Conservation (phyloP, 2,888 invertebrate genomes). For the Cephus pygmeus region DNA sequence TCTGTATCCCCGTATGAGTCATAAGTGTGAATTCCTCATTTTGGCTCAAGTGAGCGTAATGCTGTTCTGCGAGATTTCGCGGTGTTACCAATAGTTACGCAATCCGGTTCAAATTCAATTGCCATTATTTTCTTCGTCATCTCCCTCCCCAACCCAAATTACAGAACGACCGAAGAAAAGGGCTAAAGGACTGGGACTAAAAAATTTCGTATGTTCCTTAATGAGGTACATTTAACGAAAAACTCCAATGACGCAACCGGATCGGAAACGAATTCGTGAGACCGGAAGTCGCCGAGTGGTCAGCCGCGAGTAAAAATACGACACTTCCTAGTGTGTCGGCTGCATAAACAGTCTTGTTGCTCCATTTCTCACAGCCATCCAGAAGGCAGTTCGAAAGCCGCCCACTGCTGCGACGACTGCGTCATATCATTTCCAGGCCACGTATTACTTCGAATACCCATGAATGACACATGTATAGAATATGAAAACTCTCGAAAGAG, state of each 20-base stretch:
- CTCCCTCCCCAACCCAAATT: neutral
- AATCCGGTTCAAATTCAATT: neutral
- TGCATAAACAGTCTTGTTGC: neutral
- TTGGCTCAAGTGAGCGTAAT: neutral
- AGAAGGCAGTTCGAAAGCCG: neutral
- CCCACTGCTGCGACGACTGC: neutral
- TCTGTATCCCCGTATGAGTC: conserved; percentile 35
- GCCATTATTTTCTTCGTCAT: neutral
- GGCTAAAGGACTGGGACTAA: neutral
- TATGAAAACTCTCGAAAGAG: neutral
- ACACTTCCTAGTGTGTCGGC: neutral
- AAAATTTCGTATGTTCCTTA: neutral
- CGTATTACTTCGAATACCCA: neutral
- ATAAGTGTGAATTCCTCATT: conserved; percentile 26
- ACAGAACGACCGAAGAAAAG: neutral
- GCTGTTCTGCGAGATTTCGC: neutral
- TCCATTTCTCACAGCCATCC: neutral
- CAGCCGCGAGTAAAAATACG: neutral
- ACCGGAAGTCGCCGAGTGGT: neutral
- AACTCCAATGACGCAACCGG: neutral
- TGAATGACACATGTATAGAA: neutral
- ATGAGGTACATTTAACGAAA: neutral
- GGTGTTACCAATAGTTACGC: neutral
- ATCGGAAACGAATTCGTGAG: neutral
- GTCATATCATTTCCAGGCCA: neutral